phyloP scores from a whole-genome alignment of 2,888 invertebrate genomes.

The Campoletis raptor region DNA sequence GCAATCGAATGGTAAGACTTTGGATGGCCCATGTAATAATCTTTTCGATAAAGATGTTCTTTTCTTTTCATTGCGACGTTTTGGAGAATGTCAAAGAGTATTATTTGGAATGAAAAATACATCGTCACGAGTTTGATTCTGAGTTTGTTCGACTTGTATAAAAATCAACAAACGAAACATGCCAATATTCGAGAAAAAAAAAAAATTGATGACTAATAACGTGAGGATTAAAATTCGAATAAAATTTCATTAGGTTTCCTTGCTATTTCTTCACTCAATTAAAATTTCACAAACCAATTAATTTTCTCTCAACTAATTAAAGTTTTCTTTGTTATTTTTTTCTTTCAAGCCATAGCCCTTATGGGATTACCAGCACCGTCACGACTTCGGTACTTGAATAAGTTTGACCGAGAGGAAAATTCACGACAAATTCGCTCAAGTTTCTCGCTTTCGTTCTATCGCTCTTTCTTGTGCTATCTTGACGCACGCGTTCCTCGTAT shows the following conservation, averaged over 20 bases:
- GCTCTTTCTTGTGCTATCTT: conserved; percentile 44
- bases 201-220: not conserved
- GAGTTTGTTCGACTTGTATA: not conserved
- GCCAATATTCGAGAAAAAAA: not conserved
- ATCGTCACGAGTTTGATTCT: not conserved
- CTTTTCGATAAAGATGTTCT: not conserved
- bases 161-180: not conserved
- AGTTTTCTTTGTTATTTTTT: not conserved
- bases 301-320: not conserved
- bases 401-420: conserved; percentile 27
- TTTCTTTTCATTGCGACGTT: not conserved
- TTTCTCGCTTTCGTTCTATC: conserved; percentile 31
- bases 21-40: not conserved
- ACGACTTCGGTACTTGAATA: conserved; percentile 20
- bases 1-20: not conserved
- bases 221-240: conserved; percentile 1
- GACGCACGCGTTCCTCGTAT: conserved; percentile 35
- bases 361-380: not conserved
- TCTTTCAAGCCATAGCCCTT: not conserved
- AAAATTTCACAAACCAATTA: conserved; percentile 8
- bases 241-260: conserved; percentile 2
- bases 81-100: not conserved
- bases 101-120: not conserved
- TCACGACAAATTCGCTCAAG: conserved; percentile 29
- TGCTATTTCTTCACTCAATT: conserved; percentile 1